Evolutionary conservation across 2,113 vertebrate genomes (phyloP), one percentile per base, ranked within the genome.

Genomic region (Vidua chalybeata): DNA sequence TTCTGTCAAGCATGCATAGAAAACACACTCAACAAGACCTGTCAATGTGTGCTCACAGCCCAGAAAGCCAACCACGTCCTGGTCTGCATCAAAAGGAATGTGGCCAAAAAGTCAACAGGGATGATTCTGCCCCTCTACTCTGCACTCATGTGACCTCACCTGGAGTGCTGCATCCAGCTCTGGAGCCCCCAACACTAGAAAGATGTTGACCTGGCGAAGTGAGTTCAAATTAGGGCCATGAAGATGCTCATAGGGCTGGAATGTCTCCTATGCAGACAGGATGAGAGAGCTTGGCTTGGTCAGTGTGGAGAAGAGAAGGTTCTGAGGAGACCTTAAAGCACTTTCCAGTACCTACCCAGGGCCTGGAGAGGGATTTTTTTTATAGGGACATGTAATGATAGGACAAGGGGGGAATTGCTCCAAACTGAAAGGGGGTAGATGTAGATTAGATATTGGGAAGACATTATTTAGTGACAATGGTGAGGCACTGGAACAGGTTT

Each of bases 21-120:
- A 66, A 79, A 63, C 6, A 8, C 54, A 16, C 19, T 62, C 28
- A 48, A 24, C 33, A 6, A 19, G 39, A 39, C 19, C n/a, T 62
- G 39, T 2, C 28, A 30, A 20, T 13, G n/a, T 48, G 23, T 2
- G 2, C 24, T 41, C 0, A 0, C 28, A n/a, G 48, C 19, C 39
- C n/a, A 62, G 41, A 46, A 54, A n/a, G 39, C 22, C 18, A 46
- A 0, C 19, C 13, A 8, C 23, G 13, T 54, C 39, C 48, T 87
- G 28, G 8, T 28, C 48, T 71, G 15, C 28, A 39, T 54, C 48
- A 39, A 39, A 62, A 77, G 33, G 19, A 61, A 3, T 16, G 9
- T 37, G 46, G 54, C 46, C 64, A 54, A 23, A 69, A 39, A 23
- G 28, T 61, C 55, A 46, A 16, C 33, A 69, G 27, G 23, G 46